Percentiles rank a stretch among this genome's conserved stretches.
Conservation (phyloP, 2,113 vertebrate genomes). For the Leptobrachium ailaonicum region DNA sequence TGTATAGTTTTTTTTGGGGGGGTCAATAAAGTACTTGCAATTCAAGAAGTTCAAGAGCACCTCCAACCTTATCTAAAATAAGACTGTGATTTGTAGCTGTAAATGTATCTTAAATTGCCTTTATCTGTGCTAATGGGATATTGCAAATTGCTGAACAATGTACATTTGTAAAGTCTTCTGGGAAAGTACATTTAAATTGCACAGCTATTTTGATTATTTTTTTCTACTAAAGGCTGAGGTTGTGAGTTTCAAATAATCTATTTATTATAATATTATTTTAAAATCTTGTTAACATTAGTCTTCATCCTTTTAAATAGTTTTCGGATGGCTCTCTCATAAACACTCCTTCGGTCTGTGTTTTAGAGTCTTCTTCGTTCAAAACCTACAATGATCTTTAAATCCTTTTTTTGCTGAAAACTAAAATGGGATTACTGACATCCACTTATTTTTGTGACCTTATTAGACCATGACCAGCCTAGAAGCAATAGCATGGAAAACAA, state of each 20-base stretch:
- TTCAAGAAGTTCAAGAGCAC: too few relatives aligned
- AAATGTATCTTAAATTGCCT: too few relatives aligned
- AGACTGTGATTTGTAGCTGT: too few relatives aligned
- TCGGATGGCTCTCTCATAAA: slow-evolving; percentile 2
- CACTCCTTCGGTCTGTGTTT: slow-evolving; percentile 14
- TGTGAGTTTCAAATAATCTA: neutral
- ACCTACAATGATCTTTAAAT: slow-evolving; percentile 31
- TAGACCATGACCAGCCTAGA: slow-evolving; percentile 44
- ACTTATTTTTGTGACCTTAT: slow-evolving; percentile 45
- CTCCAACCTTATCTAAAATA: too few relatives aligned
- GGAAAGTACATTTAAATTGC: neutral
- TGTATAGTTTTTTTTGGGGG: too few relatives aligned
- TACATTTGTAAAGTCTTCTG: neutral
- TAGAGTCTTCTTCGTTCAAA: slow-evolving; percentile 24
- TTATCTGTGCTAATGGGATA: too few relatives aligned
- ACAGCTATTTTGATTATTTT: neutral
- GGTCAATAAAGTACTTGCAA: too few relatives aligned
- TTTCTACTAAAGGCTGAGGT: too few relatives aligned
- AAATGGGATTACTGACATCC: slow-evolving; percentile 41
- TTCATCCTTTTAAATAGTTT: neutral
- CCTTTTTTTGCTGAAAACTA: slow-evolving; percentile 24
- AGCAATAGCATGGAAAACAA: slow-evolving; percentile 31
- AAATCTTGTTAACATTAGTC: neutral
- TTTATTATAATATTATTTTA: neutral
- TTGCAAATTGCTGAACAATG: neutral